Evolutionary conservation across 2,113 vertebrate species (phyloP).

Genomic region (Marmota monax): DNA sequence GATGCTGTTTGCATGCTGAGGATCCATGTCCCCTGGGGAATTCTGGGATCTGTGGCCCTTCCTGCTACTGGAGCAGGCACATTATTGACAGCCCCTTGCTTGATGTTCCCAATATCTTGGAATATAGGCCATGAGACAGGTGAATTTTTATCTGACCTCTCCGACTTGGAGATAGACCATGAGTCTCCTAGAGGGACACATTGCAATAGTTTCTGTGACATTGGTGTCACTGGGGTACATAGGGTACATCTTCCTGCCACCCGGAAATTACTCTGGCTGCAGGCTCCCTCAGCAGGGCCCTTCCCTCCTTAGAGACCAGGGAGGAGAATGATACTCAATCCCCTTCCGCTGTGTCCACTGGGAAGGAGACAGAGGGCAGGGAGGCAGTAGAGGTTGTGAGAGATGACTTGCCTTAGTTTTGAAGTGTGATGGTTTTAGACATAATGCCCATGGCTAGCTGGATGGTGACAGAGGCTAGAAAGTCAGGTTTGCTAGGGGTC

Average conservation of each 20-base stretch:
- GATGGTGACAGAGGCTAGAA: too few species aligned
- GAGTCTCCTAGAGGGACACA: fast-evolving
- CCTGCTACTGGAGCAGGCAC: background rate
- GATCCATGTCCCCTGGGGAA: too few species aligned
- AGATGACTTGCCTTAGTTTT: background rate
- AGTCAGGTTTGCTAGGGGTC: background rate
- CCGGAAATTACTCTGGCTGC: background rate
- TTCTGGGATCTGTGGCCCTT: background rate
- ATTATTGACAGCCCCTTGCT: background rate
- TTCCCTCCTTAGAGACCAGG: background rate
- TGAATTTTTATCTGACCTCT: background rate
- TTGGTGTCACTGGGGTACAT: background rate
- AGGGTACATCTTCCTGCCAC: fast-evolving
- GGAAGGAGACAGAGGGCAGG: background rate
- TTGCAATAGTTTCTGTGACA: background rate
- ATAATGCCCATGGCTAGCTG: fast-evolving
- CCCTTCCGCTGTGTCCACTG: background rate
- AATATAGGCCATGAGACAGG: background rate
- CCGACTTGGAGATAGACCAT: background rate
- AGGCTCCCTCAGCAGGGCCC: background rate
- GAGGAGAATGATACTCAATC: fast-evolving
- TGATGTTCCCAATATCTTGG: background rate
- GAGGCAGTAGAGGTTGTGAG: background rate
- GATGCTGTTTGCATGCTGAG: background rate
- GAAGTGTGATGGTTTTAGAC: background rate